A percentile compares a stretch with the other conserved stretches of the same genome.
Evolutionary conservation across 2,888 invertebrate species (phyloP).

Genomic region (Desoria tigrina): DNA sequence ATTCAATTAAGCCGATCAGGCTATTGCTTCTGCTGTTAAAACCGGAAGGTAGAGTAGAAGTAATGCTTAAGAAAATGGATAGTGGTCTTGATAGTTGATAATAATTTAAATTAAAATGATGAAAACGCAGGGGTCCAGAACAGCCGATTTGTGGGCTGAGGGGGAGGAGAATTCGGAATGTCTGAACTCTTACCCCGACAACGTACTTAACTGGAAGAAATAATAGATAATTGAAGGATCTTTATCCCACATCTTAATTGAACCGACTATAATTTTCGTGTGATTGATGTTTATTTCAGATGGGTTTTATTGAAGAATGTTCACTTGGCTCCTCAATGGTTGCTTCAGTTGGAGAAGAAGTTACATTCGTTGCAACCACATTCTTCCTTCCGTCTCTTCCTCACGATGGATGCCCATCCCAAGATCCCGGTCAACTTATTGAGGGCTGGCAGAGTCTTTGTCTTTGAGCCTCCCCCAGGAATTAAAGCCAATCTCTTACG

Average conservation of each 20-base stretch:
- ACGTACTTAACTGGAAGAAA: conserved; percentile 31
- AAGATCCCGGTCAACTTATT: conserved; percentile 92
- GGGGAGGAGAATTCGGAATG: conserved; percentile 33
- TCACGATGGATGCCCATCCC: conserved; percentile 98
- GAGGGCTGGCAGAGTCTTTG: conserved; percentile 89
- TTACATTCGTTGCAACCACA: conserved; percentile 92
- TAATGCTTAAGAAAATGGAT: too few species aligned
- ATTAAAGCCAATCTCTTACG: conserved; percentile 91
- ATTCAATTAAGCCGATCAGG: conserved; percentile 94
- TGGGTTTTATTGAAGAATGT: conserved; percentile 99
- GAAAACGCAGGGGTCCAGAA: conserved; percentile 54
- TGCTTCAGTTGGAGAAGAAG: conserved; percentile 97
- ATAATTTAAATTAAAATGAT: conserved; percentile 46
- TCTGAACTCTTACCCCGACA: conserved; percentile 35
- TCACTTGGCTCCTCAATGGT: conserved; percentile 97
- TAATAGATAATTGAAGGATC: too few species aligned
- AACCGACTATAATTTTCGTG: too few species aligned
- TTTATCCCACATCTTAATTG: too few species aligned
- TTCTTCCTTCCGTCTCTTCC: conserved; percentile 88
- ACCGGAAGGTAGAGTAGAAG: conserved; percentile 69
- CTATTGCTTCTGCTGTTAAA: conserved; percentile 96
- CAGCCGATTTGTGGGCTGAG: conserved; percentile 51
- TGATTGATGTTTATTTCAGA: conserved; percentile 59
- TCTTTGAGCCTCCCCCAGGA: conserved; percentile 97
- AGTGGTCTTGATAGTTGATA: too few species aligned